A percentile compares a stretch with the other conserved stretches of the same genome.
phyloP scores from a whole-genome alignment of 2,113 vertebrate genomes.

The Sardina pilchardus region DNA sequence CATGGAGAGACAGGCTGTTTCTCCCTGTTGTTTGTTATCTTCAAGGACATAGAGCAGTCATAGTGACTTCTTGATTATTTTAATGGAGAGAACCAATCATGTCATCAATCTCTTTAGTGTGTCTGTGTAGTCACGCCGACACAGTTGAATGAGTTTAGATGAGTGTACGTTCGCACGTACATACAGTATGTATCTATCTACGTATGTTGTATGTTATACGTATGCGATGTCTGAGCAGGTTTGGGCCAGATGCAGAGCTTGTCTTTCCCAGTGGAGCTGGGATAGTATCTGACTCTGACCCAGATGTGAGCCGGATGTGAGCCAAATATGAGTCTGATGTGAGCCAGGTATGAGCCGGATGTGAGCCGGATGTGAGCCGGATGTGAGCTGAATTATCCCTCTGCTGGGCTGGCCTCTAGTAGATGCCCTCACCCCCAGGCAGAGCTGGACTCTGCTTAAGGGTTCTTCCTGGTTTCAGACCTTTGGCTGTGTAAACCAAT shows the following conservation, averaged over 20 bases:
- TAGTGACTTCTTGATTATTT: background rate
- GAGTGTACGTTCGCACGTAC: background rate
- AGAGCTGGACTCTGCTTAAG: too few relatives aligned
- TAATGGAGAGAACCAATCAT: background rate
- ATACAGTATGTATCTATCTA: background rate
- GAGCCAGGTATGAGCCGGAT: background rate
- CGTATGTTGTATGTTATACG: background rate
- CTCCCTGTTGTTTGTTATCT: background rate
- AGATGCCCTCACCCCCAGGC: background rate
- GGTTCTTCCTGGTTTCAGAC: too few relatives aligned
- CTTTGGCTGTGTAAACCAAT: too few relatives aligned
- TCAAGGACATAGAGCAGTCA: background rate
- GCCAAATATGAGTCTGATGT: background rate
- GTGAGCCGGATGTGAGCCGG: background rate
- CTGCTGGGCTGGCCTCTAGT: background rate
- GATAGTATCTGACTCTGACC: too few relatives aligned
- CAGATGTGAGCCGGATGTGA: too few relatives aligned
- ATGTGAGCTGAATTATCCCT: background rate
- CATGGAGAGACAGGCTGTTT: conserved; percentile 9
- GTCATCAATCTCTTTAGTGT: background rate
- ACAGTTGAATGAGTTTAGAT: background rate
- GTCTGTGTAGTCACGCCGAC: background rate
- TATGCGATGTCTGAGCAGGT: background rate
- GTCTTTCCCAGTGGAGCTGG: background rate
- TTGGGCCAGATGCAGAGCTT: background rate